Base-by-base conservation (phyloP, 2,113 vertebrate species). In the Diphyllodes magnificus region DNA sequence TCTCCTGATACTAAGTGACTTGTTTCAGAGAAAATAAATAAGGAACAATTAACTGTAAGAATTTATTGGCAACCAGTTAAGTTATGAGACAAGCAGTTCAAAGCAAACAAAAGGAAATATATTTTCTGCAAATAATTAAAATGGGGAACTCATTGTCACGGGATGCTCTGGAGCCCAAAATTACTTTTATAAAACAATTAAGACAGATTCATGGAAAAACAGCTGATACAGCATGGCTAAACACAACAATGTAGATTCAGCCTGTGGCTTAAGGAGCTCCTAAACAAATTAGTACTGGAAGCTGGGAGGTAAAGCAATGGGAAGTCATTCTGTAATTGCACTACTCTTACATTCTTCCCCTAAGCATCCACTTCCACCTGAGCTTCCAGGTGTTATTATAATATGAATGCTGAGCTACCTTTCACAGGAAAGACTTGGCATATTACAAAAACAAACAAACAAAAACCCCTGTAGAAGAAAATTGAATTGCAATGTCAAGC, bases 61-160 rank as follows among this genome's bases (percentile, higher is more conserved):
- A 78, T 81, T 90, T 90, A 73, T 73, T 93, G 64, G 51, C 82
- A 90, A 17, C 76, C 86, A 92, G 90, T 63, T 54, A 81, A 93
- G 63, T 90, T 66, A 77, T 39, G 45, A 61, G 23, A 60, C 69
- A 71, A 91, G 53, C 4, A 4, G 35, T 70, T 95, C 70, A 86
- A 90, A 73, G 30, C 35, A 86, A 92, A 90, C 47, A 66, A 81
- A 93, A 93, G 35, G 61, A 90, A 95, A 47, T 66, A 77, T 9
- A 25, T 69, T 63, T 94, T 66, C 80, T 92, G 76, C 47, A 93
- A 81, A 66, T 86, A 88, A 92, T 88, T 81, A 75, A 80, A 92
- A 77, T 27, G 20, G 35, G 31, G 65, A 85, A 57, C 50, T 79
- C 49, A 53, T 75, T 95, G 83, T 68, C 56, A 82, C 69, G 64